These are phyloP conservation scores for Caerostris darwini DNA, from an alignment of 1,140 invertebrate genomes.

Conservation along the genomic window DNA sequence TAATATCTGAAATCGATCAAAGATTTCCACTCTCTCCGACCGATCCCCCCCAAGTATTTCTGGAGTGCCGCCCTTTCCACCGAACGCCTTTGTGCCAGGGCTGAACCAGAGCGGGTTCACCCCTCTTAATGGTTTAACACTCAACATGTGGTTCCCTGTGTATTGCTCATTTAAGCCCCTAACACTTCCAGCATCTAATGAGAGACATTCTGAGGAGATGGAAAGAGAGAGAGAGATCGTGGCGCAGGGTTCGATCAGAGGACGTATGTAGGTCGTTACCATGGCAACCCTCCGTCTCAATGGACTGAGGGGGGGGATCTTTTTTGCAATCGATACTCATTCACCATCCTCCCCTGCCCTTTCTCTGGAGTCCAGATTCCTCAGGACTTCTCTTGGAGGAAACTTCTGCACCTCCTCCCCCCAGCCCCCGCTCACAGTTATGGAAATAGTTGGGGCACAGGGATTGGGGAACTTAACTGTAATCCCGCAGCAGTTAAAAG, in stretches of 20 bases:
- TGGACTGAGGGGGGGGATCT: constrained; percentile 29
- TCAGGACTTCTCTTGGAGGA: constrained; percentile 31
- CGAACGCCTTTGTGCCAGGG: background rate
- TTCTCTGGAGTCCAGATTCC: constrained; percentile 23
- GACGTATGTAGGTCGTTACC: constrained; percentile 74
- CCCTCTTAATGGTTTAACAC: constrained; percentile 21
- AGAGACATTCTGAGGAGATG: background rate
- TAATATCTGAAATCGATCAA: constrained; percentile 54
- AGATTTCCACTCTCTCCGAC: constrained; percentile 5
- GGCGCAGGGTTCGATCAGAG: constrained; percentile 58
- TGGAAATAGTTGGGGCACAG: constrained; percentile 45
- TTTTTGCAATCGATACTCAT: constrained; percentile 74
- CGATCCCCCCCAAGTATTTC: background rate
- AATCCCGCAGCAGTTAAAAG: constrained; percentile 15
- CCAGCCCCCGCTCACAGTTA: background rate
- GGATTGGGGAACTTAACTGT: constrained; percentile 42
- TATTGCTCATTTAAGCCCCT: constrained; percentile 52
- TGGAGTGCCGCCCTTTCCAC: background rate
- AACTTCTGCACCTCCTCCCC: background rate
- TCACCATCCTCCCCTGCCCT: constrained; percentile 25
- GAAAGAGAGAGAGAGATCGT: background rate
- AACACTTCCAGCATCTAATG: background rate
- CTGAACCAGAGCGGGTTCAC: background rate
- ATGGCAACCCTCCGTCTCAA: constrained; percentile 61
- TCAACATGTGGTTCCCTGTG: constrained; percentile 61